Evolutionary conservation across 2,888 invertebrate species (phyloP), one percentile per base, ranked within the genome.

Genomic region (Ptilodon capucinus): DNA sequence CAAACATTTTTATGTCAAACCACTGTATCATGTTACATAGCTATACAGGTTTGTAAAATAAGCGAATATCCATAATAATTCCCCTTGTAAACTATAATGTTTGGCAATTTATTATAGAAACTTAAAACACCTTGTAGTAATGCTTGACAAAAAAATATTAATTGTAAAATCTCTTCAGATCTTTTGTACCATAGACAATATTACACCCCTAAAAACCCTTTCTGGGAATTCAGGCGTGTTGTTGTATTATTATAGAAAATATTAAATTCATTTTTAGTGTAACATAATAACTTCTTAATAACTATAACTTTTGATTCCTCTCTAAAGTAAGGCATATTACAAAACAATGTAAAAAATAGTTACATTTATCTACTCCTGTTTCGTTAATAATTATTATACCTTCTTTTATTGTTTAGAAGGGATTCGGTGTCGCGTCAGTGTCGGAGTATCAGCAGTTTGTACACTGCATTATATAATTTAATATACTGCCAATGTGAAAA

Each of bases 401-500:
- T 68, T 71, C 70, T 57, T 44, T 60, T 63, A 68, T 60, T 80
- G 75, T 77, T 68, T 51, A 58, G 66, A 71, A 74, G 72, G n/a
- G 75, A 69, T 64, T 48, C 57, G 63, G 46, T 68, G 51, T 63
- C 64, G 68, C 67, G 55, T 58, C 57, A 62, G 57, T 72, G 60
- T 52, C 56, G 65, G 59, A 64, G 61, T 71, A 65, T 76, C 62
- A 59, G 83, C 80, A 81, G 81, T 77, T 79, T 74, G 70, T 71
- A 64, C 67, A 72, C 82, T 81, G 79, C 76, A 64, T 57, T 67
- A 67, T 60, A 69, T 67, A 69, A 60, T 61, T 67, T 69, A 60
- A 61, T 60, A 63, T 71, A 68, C 60, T 65, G 62, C 68, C 67
- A 67, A 69, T 70, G 88, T 89, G 82, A 86, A 84, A 79, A 69